Conservation (phyloP, 2,113 vertebrate species). For the Ptilorrhoa leucosticta region DNA sequence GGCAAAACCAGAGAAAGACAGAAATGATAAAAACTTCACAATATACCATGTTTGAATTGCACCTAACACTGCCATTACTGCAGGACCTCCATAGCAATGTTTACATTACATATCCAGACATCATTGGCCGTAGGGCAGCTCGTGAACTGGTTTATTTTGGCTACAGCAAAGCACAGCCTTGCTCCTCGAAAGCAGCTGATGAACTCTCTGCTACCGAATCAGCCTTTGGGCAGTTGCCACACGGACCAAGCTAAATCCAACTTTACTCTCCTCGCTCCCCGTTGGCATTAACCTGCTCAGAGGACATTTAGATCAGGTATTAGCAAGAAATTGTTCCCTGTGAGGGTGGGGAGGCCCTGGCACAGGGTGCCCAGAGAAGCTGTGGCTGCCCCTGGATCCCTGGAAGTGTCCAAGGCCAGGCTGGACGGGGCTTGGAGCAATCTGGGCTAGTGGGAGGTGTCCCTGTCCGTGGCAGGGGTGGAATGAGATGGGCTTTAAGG, state of each 20-base stretch:
- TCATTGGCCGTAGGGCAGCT: background rate
- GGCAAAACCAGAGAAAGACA: background rate
- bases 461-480: background rate
- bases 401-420: background rate
- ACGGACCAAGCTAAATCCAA: fast-evolving
- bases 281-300: no score
- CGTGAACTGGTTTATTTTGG: background rate
- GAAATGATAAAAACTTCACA: fast-evolving
- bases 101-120: background rate
- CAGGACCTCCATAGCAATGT: background rate
- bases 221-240: background rate
- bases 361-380: background rate
- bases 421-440: fast-evolving
- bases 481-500: fast-evolving
- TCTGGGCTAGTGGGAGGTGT: fast-evolving
- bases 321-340: background rate
- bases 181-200: background rate
- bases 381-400: background rate
- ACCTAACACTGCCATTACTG: background rate
- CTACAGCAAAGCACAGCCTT: background rate
- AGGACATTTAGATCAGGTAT: no score
- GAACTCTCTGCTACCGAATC: background rate
- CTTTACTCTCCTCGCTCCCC: background rate
- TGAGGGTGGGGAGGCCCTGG: fast-evolving
- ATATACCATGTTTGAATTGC: fast-evolving